Evolutionary conservation across 2,113 vertebrate genomes (phyloP).

Genomic region (Fregata magnificens): DNA sequence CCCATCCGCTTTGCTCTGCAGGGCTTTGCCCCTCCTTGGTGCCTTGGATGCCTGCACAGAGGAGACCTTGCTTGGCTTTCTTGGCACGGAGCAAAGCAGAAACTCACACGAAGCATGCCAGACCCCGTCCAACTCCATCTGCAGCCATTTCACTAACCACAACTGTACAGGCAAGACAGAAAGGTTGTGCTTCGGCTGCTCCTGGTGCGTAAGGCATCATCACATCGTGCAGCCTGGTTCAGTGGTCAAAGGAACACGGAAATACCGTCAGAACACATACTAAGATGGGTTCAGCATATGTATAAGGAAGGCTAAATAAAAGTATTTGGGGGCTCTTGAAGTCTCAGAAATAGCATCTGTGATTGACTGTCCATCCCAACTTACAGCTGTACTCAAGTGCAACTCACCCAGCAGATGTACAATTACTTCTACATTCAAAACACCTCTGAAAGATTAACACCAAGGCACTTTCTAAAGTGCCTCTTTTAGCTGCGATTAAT

Average conservation of each 20-base stretch:
- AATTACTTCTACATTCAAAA: background rate
- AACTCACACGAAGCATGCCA: background rate
- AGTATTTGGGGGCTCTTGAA: background rate
- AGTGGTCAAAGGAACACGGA: background rate
- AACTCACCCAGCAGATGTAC: background rate
- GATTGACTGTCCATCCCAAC: background rate
- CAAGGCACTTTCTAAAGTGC: background rate
- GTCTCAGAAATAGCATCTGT: background rate
- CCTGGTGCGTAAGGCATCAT: background rate
- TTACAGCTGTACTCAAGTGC: background rate
- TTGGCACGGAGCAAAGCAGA: background rate
- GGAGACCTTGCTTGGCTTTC: background rate
- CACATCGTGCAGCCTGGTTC: background rate
- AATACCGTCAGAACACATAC: background rate
- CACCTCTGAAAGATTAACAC: background rate
- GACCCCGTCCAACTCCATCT: background rate
- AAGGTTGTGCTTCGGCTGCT: background rate
- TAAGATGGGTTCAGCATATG: background rate
- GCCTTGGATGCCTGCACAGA: background rate
- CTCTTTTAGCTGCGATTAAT: background rate
- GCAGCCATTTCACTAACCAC: background rate
- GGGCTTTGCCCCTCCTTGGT: background rate
- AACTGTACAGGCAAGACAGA: background rate
- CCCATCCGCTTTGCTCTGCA: accelerated
- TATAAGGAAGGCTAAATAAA: background rate